phyloP scores from a whole-genome alignment of 2,888 invertebrate species.

The Cheiracanthium punctorium region DNA sequence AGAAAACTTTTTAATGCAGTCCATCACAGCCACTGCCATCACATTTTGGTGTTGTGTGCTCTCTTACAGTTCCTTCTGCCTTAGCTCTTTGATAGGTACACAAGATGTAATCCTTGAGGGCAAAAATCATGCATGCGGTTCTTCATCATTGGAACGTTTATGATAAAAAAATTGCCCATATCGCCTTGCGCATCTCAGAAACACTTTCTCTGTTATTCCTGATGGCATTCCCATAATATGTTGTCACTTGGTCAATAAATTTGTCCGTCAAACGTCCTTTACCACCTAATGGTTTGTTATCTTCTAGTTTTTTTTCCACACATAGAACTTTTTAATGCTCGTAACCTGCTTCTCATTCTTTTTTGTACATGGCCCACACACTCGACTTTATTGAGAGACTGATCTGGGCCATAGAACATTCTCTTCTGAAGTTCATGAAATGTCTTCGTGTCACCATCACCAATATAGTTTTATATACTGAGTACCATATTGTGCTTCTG shows the following conservation, averaged over 20 bases:
- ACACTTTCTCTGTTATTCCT: neutral
- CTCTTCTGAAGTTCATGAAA: neutral
- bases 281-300: slow-evolving; percentile 10
- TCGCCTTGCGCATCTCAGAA: neutral
- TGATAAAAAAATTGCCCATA: slow-evolving; percentile 27
- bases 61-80: neutral
- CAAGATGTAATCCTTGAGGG: neutral
- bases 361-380: neutral
- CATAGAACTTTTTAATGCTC: neutral
- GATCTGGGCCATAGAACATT: neutral
- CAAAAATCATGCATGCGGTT: neutral
- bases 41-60: neutral
- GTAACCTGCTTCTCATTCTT: neutral
- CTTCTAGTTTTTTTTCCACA: neutral
- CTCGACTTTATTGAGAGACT: neutral
- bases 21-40: neutral
- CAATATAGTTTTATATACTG: neutral
- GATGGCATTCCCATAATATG: slow-evolving; percentile 25
- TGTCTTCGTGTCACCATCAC: neutral
- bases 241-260: neutral
- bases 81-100: neutral
- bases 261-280: slow-evolving; percentile 12
- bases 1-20: neutral
- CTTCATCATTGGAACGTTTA: neutral
- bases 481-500: neutral